Percentiles rank a stretch among this genome's conserved stretches.
Conservation (phyloP, 2,888 invertebrate species). For the Papilio elwesi region DNA sequence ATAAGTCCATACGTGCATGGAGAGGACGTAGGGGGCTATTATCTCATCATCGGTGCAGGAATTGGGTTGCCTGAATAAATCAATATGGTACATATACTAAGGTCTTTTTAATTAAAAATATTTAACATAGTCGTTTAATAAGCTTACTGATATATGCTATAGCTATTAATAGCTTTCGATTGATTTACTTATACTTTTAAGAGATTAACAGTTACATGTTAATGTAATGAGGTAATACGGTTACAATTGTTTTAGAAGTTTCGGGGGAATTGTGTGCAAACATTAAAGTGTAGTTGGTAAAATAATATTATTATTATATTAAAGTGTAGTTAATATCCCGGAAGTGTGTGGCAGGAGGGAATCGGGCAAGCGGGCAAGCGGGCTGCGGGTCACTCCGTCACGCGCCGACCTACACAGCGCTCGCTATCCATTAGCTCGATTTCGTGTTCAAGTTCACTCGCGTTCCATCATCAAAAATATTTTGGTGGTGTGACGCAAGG, state of each 20-base stretch:
- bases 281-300: constrained; percentile 41
- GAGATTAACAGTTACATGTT: background rate
- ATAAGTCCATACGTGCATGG: constrained; percentile 59
- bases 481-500: constrained; percentile 83
- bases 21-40: constrained; percentile 39
- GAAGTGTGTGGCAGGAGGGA: constrained; percentile 62
- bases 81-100: background rate
- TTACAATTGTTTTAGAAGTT: background rate
- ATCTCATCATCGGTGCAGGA: constrained; percentile 35
- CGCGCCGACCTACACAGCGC: constrained; percentile 74
- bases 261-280: constrained; percentile 10
- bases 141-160: background rate
- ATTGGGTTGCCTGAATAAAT: constrained; percentile 24
- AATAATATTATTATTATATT: too few species aligned
- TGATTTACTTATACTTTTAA: background rate
- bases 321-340: constrained; percentile 50
- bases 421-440: constrained; percentile 77
- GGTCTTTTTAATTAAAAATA: background rate
- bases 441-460: constrained; percentile 83
- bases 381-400: constrained; percentile 76
- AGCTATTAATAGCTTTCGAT: background rate
- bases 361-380: constrained; percentile 61
- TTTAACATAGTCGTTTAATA: background rate
- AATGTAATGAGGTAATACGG: background rate
- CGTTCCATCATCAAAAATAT: constrained; percentile 84